These are phyloP conservation scores for Candoia aspera DNA, from an alignment of 2,113 vertebrate species.

Conservation along the genomic window DNA sequence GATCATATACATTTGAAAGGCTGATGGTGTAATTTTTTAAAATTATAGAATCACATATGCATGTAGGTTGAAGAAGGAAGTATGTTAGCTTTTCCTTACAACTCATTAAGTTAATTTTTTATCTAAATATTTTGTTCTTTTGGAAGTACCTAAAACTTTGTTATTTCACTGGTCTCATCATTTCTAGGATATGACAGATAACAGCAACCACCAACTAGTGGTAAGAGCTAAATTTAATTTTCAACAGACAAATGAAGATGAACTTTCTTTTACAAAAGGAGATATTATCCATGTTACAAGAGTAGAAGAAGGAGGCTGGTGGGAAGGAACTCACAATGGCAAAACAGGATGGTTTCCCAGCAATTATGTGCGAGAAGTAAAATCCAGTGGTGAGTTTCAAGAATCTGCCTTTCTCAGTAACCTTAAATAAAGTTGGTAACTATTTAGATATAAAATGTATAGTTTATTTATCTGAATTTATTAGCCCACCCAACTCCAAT, in stretches of 20 bases:
- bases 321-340: slow-evolving; percentile 90
- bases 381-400: slow-evolving; percentile 86
- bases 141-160: not conserved
- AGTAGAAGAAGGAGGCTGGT: slow-evolving; percentile 97
- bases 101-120: not conserved
- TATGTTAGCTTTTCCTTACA: not conserved
- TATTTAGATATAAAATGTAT: not conserved
- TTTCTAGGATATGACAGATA: slow-evolving; percentile 95
- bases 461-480: not conserved
- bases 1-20: not conserved
- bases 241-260: slow-evolving; percentile 97
- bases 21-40: not conserved
- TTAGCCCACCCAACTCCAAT: not conserved
- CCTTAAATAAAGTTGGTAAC: not conserved
- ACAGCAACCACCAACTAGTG: slow-evolving; percentile 87
- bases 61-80: not conserved
- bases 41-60: not conserved
- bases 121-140: slow-evolving; percentile 1
- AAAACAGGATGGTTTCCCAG: slow-evolving; percentile 97
- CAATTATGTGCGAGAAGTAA: slow-evolving; percentile 96
- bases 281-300: slow-evolving; percentile 93
- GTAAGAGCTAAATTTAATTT: slow-evolving; percentile 97
- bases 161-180: not conserved
- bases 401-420: not conserved
- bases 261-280: slow-evolving; percentile 93